These are phyloP conservation scores for Hippocampus kuda DNA, from an alignment of 2,797 vertebrate species.

Conservation along the genomic window DNA sequence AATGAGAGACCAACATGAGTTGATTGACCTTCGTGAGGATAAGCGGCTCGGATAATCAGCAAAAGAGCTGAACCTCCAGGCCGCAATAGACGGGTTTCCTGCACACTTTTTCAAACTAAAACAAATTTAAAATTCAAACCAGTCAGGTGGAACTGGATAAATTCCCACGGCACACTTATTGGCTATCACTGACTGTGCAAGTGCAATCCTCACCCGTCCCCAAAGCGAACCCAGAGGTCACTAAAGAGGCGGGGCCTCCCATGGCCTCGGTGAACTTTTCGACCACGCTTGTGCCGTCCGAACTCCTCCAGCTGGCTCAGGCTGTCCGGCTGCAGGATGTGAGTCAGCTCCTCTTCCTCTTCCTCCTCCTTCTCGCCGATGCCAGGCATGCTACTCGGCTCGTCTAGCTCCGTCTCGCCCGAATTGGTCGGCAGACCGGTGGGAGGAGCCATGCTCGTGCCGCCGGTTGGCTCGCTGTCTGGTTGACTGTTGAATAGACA, in stretches of 20 bases:
- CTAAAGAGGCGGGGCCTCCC: conserved; percentile 83
- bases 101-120: no score
- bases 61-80: no score
- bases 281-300: conserved; percentile 83
- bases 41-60: no score
- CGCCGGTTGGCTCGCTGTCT: conserved; percentile 29
- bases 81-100: no score
- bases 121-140: no score
- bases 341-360: conserved; percentile 64
- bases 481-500: conserved; percentile 31
- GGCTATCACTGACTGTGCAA: background rate
- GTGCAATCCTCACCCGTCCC: conserved; percentile 76
- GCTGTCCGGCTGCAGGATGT: conserved; percentile 88
- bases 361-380: conserved; percentile 41
- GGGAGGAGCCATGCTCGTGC: conserved; percentile 24
- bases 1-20: no score
- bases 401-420: conserved; percentile 51
- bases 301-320: conserved; percentile 97
- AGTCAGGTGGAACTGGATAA: background rate
- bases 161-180: background rate
- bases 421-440: conserved; percentile 54
- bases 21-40: no score
- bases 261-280: conserved; percentile 77
- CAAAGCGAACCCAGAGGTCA: conserved; percentile 95
- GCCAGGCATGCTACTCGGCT: conserved; percentile 33